These are phyloP conservation scores for Bryconaethiops microstoma DNA, from an alignment of 2,797 vertebrate genomes.

Conservation along the genomic window DNA sequence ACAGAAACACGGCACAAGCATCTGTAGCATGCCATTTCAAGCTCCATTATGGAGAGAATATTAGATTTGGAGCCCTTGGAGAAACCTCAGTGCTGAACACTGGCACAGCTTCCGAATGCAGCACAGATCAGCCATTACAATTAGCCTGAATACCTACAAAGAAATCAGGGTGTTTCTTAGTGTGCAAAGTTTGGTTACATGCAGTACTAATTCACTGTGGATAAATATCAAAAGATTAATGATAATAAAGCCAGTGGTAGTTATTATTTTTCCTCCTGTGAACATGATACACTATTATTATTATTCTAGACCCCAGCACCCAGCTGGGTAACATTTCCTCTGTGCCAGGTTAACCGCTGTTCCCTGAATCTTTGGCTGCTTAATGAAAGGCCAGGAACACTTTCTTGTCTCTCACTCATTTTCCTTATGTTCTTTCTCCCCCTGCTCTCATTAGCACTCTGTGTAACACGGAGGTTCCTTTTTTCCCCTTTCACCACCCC, in stretches of 20 bases:
- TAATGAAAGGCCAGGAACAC: constrained; percentile 53
- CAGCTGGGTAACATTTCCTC: constrained; percentile 41
- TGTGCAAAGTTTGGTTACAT: background rate
- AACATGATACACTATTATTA: background rate
- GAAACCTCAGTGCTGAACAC: constrained; percentile 48
- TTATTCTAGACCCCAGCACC: constrained; percentile 12
- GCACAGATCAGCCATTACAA: constrained; percentile 45
- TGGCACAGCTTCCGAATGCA: constrained; percentile 40
- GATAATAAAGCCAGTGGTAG: background rate
- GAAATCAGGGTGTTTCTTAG: constrained; percentile 16
- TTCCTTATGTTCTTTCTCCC: constrained; percentile 31
- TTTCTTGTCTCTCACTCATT: constrained; percentile 39
- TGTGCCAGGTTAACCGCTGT: constrained; percentile 37
- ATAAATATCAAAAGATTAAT: background rate
- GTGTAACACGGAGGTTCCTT: constrained; percentile 46
- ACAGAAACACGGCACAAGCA: constrained; percentile 31
- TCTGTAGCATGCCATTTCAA: constrained; percentile 49
- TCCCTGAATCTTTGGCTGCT: constrained; percentile 46
- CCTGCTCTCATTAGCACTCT: constrained; percentile 49
- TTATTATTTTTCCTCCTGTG: constrained; percentile 7
- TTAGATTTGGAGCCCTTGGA: constrained; percentile 55
- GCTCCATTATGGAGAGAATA: constrained; percentile 55
- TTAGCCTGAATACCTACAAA: constrained; percentile 41
- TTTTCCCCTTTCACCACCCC: constrained; percentile 45
- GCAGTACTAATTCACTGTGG: background rate